These are phyloP conservation scores for Watsonalla binaria DNA, from an alignment of 2,888 invertebrate species.

Conservation along the genomic window DNA sequence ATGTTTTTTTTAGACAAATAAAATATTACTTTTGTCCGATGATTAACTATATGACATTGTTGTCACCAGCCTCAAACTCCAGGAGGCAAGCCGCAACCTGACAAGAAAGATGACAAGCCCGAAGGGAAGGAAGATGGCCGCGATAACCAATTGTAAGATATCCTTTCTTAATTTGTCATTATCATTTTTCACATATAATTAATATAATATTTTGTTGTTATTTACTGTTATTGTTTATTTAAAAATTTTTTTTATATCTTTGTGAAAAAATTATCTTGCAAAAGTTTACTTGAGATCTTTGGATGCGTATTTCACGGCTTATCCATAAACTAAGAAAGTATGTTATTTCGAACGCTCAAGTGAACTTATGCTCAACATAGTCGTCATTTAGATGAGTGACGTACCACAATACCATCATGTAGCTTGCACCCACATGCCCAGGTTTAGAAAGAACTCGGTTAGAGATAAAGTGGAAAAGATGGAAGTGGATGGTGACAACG, in stretches of 20 bases:
- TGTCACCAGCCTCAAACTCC: constrained; percentile 27
- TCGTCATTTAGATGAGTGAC: neutral
- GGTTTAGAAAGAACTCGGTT: constrained; percentile 8
- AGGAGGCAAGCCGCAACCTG: constrained; percentile 36
- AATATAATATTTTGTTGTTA: too few species aligned
- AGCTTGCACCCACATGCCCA: constrained; percentile 3
- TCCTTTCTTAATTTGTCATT: too few species aligned
- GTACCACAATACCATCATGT: constrained; percentile 4
- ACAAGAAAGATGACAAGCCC: constrained; percentile 68
- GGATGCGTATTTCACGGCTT: too few species aligned
- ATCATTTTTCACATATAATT: too few species aligned
- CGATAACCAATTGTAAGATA: constrained; percentile 86
- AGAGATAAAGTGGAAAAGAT: constrained; percentile 11
- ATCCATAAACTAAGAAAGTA: too few species aligned
- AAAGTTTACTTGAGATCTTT: too few species aligned
- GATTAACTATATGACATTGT: neutral
- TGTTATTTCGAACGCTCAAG: too few species aligned
- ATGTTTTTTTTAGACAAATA: too few species aligned
- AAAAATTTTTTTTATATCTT: too few species aligned
- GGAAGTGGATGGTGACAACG: constrained; percentile 5
- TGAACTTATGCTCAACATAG: too few species aligned
- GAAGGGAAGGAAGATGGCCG: constrained; percentile 86
- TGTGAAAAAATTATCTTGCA: too few species aligned
- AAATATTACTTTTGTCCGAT: neutral
- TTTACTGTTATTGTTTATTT: too few species aligned